Conservation (phyloP, 1,140 invertebrate genomes). For the Calosoma granatense region DNA sequence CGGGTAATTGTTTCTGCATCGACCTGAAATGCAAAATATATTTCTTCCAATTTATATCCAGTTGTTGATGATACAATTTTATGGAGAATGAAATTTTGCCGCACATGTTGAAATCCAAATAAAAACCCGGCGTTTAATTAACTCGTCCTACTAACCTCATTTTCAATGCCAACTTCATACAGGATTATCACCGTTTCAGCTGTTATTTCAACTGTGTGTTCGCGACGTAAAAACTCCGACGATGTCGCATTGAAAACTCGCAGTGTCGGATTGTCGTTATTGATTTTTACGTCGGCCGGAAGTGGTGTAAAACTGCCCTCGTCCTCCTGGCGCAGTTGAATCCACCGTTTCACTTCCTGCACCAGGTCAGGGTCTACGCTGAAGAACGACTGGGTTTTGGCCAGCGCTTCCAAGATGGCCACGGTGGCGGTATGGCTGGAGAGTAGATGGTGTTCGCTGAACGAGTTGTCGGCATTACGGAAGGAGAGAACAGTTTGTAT, state of each 20-base stretch:
- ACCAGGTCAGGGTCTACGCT: slow-evolving; percentile 46
- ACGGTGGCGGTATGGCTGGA: slow-evolving; percentile 46
- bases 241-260: slow-evolving; percentile 39
- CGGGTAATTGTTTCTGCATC: slow-evolving; percentile 38
- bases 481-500: slow-evolving; percentile 50
- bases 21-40: slow-evolving; percentile 30
- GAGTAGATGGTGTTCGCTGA: slow-evolving; percentile 50
- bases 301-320: slow-evolving; percentile 48
- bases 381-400: slow-evolving; percentile 45
- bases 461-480: slow-evolving; percentile 47
- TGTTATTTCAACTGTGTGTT: slow-evolving; percentile 44
- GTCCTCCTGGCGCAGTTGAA: slow-evolving; percentile 43
- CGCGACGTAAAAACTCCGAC: slow-evolving; percentile 36
- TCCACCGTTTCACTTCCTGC: slow-evolving; percentile 45
- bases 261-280: slow-evolving; percentile 34
- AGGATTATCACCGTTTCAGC: slow-evolving; percentile 46
- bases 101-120: slow-evolving; percentile 5
- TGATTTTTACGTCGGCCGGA: slow-evolving; percentile 42
- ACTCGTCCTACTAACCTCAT: too few species aligned
- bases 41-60: slow-evolving; percentile 10
- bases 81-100: slow-evolving; percentile 1
- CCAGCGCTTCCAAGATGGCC: slow-evolving; percentile 44
- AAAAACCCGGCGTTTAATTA: too few species aligned
- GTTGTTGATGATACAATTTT: slow-evolving; percentile 13
- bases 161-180: slow-evolving; percentile 48